Conservation (phyloP, 2,113 vertebrate species). For the Lontra canadensis region DNA sequence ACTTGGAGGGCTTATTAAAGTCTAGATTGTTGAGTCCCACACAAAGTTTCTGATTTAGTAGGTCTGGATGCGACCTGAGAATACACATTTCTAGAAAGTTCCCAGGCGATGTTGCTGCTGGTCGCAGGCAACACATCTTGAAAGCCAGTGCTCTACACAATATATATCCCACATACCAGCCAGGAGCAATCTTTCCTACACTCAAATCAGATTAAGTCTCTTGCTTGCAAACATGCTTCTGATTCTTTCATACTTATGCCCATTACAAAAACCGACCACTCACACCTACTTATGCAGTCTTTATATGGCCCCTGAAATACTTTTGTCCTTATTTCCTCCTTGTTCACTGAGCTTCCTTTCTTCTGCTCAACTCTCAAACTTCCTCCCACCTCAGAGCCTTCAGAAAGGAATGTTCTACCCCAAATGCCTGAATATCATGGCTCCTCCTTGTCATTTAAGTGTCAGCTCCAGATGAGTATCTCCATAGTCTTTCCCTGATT, state of each 20-base stretch:
- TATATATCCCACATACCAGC: not conserved
- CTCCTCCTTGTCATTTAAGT: not conserved
- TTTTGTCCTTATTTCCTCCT: not conserved
- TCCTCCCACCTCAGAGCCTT: not conserved
- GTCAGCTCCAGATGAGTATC: not conserved
- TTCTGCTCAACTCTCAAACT: not conserved
- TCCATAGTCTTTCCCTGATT: not conserved
- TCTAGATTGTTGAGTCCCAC: not conserved
- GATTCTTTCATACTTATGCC: not conserved
- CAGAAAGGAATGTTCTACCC: not conserved
- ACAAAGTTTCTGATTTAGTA: not conserved
- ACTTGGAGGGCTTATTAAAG: not conserved
- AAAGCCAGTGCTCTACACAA: not conserved
- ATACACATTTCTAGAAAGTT: not conserved
- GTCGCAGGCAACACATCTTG: not conserved
- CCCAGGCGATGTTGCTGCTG: not conserved
- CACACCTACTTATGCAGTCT: not conserved
- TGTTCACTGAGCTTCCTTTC: not conserved
- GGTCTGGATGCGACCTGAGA: not conserved
- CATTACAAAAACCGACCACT: not conserved
- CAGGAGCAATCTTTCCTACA: not conserved
- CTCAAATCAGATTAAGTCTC: not conserved
- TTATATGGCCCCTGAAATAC: not conserved
- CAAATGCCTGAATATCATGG: not conserved
- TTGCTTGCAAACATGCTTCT: not conserved